A percentile compares a stretch with the other conserved stretches of the same genome.
These are phyloP conservation scores for Indicator indicator DNA, from an alignment of 2,113 vertebrate species.

Conservation along the genomic window DNA sequence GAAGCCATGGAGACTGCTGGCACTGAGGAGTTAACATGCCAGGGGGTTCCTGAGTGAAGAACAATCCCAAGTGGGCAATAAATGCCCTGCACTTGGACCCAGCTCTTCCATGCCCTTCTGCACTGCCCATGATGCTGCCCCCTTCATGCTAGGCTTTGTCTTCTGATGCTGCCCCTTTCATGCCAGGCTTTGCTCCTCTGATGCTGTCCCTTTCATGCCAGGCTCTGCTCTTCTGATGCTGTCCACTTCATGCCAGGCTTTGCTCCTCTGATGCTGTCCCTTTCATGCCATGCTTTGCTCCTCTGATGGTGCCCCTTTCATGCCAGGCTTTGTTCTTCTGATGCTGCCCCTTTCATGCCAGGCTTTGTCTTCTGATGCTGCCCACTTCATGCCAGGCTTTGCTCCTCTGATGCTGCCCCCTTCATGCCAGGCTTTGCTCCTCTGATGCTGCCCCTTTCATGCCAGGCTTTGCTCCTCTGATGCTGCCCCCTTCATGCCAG, in stretches of 20 bases:
- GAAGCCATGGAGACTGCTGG: neutral
- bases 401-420: neutral
- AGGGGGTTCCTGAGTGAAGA: neutral
- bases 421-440: neutral
- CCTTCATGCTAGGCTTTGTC: too few species aligned
- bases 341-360: neutral
- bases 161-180: too few species aligned
- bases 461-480: neutral
- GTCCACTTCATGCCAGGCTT: too few species aligned
- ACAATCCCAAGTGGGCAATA: neutral
- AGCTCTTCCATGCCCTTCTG: neutral
- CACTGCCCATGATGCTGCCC: too few species aligned
- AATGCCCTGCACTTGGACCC: neutral
- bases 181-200: too few species aligned
- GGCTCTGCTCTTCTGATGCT: too few species aligned
- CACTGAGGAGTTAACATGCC: neutral
- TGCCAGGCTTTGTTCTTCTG: neutral
- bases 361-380: neutral
- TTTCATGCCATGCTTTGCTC: too few species aligned
- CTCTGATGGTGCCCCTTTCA: too few species aligned
- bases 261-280: too few species aligned
- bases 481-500: neutral
- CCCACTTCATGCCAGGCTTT: neutral
- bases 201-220: too few species aligned
- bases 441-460: neutral